A percentile compares a stretch with the other conserved stretches of the same genome.
These are phyloP conservation scores for Gorsachius magnificus DNA, from an alignment of 2,797 vertebrate species.

Conservation along the genomic window DNA sequence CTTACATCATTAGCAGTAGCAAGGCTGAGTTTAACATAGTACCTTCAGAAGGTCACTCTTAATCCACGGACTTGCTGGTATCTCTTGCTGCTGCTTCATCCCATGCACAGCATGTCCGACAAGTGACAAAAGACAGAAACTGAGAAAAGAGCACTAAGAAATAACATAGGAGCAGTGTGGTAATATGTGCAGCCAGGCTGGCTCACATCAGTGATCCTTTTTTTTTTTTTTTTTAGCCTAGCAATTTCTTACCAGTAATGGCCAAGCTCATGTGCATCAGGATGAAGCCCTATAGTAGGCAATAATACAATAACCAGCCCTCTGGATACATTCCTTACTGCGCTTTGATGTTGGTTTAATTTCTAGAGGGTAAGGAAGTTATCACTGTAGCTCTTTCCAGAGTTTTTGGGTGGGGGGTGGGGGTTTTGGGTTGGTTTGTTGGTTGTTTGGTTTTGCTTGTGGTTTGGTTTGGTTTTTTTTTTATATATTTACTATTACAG, in stretches of 20 bases:
- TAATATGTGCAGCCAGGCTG: background rate
- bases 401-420: background rate
- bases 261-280: background rate
- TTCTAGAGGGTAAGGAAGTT: background rate
- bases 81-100: background rate
- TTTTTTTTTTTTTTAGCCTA: background rate
- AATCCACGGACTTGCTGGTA: background rate
- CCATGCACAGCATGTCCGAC: background rate
- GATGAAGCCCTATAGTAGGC: background rate
- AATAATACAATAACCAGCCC: background rate
- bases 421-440: background rate
- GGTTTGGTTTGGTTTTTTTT: background rate
- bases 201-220: background rate
- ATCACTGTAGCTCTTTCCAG: background rate
- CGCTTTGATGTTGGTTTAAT: background rate
- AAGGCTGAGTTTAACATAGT: background rate
- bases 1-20: background rate
- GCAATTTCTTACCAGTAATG: background rate
- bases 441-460: background rate
- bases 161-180: background rate
- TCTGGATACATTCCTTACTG: background rate
- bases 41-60: background rate
- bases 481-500: background rate
- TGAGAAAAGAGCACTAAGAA: background rate
- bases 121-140: background rate